These are phyloP conservation scores for Dexiosoma caninum DNA, from an alignment of 2,888 invertebrate genomes.

Conservation along the genomic window DNA sequence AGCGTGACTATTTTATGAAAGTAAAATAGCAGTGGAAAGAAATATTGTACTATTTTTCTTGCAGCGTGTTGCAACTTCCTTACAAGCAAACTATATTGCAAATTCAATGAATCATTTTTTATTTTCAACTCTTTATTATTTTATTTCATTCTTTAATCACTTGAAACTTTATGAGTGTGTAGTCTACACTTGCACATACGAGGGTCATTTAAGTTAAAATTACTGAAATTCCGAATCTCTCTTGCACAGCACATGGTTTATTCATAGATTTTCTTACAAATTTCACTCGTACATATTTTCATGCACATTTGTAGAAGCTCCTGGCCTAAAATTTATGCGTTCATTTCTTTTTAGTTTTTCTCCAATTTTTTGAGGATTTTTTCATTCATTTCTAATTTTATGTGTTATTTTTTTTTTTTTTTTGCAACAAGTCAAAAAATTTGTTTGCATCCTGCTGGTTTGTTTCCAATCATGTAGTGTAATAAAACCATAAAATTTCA, in stretches of 20 bases:
- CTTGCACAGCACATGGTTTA: not conserved
- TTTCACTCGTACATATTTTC: not conserved
- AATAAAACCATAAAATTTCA: constrained; percentile 53
- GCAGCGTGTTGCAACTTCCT: constrained; percentile 34
- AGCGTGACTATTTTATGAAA: not conserved
- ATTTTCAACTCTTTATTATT: not conserved
- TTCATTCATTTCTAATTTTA: not conserved
- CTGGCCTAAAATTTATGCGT: constrained; percentile 61
- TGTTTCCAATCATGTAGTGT: constrained; percentile 61
- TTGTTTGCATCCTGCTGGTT: constrained; percentile 60
- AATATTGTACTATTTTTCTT: constrained; percentile 5
- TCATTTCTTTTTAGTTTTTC: constrained; percentile 44
- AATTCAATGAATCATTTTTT: constrained; percentile 50
- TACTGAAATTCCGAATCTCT: not conserved
- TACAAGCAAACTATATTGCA: constrained; percentile 32
- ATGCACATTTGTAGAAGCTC: constrained; percentile 4
- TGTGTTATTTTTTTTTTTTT: not conserved
- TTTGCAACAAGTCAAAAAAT: constrained; percentile 36
- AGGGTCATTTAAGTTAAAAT: too few relatives aligned
- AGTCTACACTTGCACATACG: not conserved
- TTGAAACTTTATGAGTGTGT: constrained; percentile 25
- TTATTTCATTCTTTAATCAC: not conserved
- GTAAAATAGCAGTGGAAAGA: not conserved
- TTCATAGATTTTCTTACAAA: not conserved
- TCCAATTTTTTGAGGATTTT: not conserved